These are phyloP conservation scores for Zygogramma bicolorata DNA, from an alignment of 2,888 invertebrate species.

Conservation along the genomic window DNA sequence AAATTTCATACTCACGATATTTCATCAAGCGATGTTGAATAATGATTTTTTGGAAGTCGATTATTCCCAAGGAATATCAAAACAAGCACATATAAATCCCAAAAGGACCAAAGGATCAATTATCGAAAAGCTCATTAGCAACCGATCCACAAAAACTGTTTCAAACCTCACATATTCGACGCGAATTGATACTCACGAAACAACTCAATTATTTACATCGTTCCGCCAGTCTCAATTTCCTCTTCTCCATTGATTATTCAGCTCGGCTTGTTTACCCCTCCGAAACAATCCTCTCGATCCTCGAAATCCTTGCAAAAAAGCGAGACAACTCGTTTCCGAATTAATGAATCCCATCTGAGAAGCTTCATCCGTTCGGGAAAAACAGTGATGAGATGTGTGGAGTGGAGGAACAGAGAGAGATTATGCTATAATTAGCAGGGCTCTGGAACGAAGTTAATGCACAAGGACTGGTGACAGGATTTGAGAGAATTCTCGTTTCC, in stretches of 20 bases:
- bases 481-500: not conserved
- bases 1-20: too few relatives aligned
- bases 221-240: not conserved
- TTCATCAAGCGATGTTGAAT: too few relatives aligned
- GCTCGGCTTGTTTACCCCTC: conserved; percentile 1
- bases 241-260: not conserved
- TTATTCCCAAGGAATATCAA: too few relatives aligned
- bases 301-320: not conserved
- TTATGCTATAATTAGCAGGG: conserved; percentile 13
- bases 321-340: conserved; percentile 8
- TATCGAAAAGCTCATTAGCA: too few relatives aligned
- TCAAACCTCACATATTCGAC: not conserved
- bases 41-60: too few relatives aligned
- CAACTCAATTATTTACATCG: not conserved
- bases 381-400: conserved; percentile 2
- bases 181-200: not conserved
- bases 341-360: conserved; percentile 11
- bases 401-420: conserved; percentile 9
- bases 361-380: conserved; percentile 1
- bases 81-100: too few relatives aligned
- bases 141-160: too few relatives aligned
- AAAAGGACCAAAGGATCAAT: too few relatives aligned
- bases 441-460: conserved; percentile 1
- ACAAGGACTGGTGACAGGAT: not conserved
- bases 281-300: not conserved